Conservation (phyloP, 2,888 invertebrate species). For the Diplolepis rosae region DNA sequence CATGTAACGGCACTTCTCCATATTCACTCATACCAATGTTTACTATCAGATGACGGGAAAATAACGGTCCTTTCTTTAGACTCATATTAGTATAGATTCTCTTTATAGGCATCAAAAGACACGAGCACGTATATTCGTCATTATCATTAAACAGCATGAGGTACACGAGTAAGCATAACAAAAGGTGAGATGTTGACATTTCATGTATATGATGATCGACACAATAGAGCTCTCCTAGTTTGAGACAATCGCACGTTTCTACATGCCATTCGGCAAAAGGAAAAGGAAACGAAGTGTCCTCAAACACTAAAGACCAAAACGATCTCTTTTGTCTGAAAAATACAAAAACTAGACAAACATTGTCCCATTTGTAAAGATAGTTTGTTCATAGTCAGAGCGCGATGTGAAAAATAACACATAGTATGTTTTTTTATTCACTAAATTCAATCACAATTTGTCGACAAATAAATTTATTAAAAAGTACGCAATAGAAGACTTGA, state of each 20-base stretch:
- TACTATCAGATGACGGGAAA: not conserved
- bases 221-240: not conserved
- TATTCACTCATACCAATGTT: not conserved
- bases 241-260: not conserved
- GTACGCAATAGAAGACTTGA: too few relatives aligned
- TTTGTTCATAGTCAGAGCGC: not conserved
- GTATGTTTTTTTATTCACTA: too few relatives aligned
- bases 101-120: not conserved
- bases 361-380: not conserved
- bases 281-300: not conserved
- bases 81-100: not conserved
- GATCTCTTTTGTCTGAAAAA: not conserved
- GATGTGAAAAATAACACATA: too few relatives aligned
- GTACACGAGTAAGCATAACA: not conserved
- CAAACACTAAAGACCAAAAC: not conserved
- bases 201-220: not conserved
- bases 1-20: constrained; percentile 43
- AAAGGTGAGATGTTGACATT: constrained; percentile 2
- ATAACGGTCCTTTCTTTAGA: not conserved
- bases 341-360: not conserved
- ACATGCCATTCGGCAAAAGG: not conserved
- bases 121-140: not conserved
- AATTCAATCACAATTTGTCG: too few relatives aligned
- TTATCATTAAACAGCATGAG: not conserved
- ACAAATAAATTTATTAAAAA: too few relatives aligned